Base-by-base conservation (phyloP, 2,888 invertebrate genomes). In the Cerastoderma edule region DNA sequence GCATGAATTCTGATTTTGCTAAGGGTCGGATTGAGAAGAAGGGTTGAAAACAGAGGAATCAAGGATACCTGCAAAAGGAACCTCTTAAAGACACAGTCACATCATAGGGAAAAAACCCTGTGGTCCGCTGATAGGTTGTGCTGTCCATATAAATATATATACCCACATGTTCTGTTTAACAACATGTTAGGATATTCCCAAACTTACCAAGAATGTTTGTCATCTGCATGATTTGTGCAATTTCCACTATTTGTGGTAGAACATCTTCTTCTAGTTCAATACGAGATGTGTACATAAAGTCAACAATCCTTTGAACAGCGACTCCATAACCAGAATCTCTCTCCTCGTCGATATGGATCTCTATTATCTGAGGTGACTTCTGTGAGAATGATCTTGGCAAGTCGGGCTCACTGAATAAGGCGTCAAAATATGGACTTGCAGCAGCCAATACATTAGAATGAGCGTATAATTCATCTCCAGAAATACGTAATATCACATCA, bases 391-490 rank as follows among this genome's bases (percentile, higher is more conserved):
- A 87, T 68, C 92, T 85, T 3, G 92, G 91, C n/a, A 85, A 56
- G 66, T 91, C 91, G 66, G 87, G 87, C 1, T 86, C 87, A 22
- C 86, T 83, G 30, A 92, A 84, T 66, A 92, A 86, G 5, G 86
- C 78, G 60, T 87, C 85, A 73, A 91, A 91, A 82, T 91, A 92
- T 1, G 91, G 89, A 82, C 91, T 91, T 27, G 90, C 90, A 27
- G 91, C 90, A 4, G 92, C 90, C 46, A 92, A 73, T 16, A 92
- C 87, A 72, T 90, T 91, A 19, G 92, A 91, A 83, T 92, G 92
- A 4, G 90, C 92, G 75, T 78, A 86, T 33, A 92, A 87, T 60
- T 90, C 87, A 28, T 87, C 83, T 27, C 85, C 89, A 69, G 87
- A 88, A 27, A 92, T 89, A 80, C 88, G 88, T 16, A 92, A 84